Evolutionary conservation across 2,797 vertebrate genomes (phyloP).

Genomic region (Acipenser oxyrinchus): DNA sequence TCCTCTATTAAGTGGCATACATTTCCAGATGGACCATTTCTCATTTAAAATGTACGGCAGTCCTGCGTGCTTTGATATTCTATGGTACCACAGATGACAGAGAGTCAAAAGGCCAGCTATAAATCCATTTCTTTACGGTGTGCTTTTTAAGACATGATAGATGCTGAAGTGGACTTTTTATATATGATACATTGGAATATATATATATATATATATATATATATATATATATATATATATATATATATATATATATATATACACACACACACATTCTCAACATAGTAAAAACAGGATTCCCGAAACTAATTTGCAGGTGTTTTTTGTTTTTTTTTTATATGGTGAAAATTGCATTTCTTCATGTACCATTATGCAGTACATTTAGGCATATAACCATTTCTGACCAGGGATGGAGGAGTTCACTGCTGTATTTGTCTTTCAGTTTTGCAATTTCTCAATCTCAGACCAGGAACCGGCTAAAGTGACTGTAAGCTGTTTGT

Average conservation of each 20-base stretch:
- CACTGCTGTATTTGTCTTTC: neutral
- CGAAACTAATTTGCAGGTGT: no score
- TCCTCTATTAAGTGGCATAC: conserved; percentile 41
- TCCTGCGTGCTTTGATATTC: conserved; percentile 41
- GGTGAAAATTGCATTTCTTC: no score
- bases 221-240: no score
- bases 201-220: no score
- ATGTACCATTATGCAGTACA: no score
- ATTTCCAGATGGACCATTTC: conserved; percentile 41
- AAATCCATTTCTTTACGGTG: conserved; percentile 43
- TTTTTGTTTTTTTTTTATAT: no score
- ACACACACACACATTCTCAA: no score
- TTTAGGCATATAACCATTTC: no score
- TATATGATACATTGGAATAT: neutral
- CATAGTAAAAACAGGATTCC: no score
- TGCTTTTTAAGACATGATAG: conserved; percentile 22
- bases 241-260: no score
- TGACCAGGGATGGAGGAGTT: no score
- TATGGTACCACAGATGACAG: conserved; percentile 32
- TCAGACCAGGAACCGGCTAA: neutral
- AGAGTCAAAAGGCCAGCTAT: conserved; percentile 34
- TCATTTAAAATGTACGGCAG: conserved; percentile 42
- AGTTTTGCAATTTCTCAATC: conserved; percentile 9
- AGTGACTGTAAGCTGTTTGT: conserved; percentile 13
- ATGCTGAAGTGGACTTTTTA: neutral